A percentile compares a stretch with the other conserved stretches of the same genome.
phyloP scores from a whole-genome alignment of 1,140 invertebrate species.

The Melanaphis sacchari region DNA sequence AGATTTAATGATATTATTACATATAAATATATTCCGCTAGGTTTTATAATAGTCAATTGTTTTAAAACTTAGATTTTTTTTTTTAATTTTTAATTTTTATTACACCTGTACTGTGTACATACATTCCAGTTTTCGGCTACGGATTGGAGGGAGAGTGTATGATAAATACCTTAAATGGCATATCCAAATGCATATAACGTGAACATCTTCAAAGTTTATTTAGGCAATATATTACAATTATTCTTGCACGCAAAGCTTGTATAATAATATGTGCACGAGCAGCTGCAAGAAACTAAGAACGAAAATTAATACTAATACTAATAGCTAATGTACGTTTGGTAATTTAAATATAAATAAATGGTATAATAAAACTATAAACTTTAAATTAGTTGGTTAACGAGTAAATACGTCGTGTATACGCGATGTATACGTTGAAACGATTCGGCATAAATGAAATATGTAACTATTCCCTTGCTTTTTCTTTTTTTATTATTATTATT shows the following conservation, averaged over 20 bases:
- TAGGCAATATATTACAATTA: background rate
- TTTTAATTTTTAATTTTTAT: background rate
- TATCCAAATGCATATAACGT: slow-evolving; percentile 24
- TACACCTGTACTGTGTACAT: background rate
- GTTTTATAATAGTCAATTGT: background rate
- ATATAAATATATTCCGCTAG: background rate
- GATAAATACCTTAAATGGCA: slow-evolving; percentile 23
- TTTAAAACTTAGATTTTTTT: slow-evolving; percentile 1
- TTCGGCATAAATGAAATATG: background rate
- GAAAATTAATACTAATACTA: slow-evolving; percentile 43
- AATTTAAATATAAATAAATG: slow-evolving; percentile 1
- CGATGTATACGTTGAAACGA: slow-evolving; percentile 25
- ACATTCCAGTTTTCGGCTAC: background rate
- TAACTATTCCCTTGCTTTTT: background rate
- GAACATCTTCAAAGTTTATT: slow-evolving; percentile 38
- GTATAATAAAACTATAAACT: slow-evolving; percentile 50
- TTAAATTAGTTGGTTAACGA: slow-evolving; percentile 35
- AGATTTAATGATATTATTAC: background rate
- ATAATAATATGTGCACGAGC: background rate
- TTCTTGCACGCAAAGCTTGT: background rate
- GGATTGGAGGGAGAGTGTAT: background rate
- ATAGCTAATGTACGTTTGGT: background rate
- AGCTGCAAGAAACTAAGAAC: slow-evolving; percentile 3
- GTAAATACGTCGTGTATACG: background rate
- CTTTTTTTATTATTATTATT: background rate